Percentiles rank a stretch among this genome's conserved stretches.
Evolutionary conservation across 2,113 vertebrate species (phyloP).

Genomic region (Pseudois nayaur): DNA sequence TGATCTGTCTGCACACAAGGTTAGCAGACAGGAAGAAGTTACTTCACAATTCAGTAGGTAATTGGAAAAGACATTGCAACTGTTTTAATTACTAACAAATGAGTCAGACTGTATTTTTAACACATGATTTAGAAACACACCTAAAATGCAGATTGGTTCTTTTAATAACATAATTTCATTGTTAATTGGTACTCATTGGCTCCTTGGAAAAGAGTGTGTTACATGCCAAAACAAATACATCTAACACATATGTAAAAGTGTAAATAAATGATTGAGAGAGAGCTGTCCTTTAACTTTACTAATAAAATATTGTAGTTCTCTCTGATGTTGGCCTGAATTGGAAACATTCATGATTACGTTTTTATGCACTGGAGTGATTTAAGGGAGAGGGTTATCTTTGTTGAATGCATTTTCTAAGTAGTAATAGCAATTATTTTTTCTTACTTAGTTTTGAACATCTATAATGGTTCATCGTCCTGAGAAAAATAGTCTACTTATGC

Average conservation of each 20-base stretch:
- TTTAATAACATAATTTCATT: conserved; percentile 38
- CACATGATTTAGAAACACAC: not conserved
- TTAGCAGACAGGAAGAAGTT: not conserved
- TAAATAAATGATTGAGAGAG: not conserved
- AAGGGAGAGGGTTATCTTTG: not conserved
- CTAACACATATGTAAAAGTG: not conserved
- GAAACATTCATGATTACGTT: not conserved
- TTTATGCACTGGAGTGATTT: not conserved
- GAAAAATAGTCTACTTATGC: not conserved
- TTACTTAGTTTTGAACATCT: not conserved
- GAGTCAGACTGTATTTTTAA: not conserved
- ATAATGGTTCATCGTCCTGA: not conserved
- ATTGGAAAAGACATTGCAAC: conserved; percentile 27
- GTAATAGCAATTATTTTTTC: not conserved
- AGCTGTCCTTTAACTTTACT: not conserved
- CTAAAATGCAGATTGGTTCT: not conserved
- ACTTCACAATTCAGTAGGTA: not conserved
- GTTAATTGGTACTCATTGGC: not conserved
- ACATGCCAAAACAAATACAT: not conserved
- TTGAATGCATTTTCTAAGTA: not conserved
- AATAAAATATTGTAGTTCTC: not conserved
- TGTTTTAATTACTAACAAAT: conserved; percentile 44
- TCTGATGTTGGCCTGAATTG: not conserved
- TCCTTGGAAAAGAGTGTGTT: not conserved
- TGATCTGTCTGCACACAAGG: not conserved